Conservation (phyloP, 2,113 vertebrate species). For the Typhlomys cinereus region DNA sequence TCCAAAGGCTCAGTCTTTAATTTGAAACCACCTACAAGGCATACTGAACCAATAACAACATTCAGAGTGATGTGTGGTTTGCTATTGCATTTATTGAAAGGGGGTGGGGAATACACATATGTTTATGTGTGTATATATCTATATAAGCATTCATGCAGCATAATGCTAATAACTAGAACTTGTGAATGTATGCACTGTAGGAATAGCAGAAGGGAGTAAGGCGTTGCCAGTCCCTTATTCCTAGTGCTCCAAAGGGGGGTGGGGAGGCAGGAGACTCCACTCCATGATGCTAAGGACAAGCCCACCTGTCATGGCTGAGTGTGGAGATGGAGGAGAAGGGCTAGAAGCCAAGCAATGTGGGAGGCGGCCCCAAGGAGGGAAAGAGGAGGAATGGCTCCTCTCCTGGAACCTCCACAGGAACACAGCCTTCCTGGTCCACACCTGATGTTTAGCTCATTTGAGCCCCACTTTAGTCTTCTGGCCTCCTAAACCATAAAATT, state of each 20-base stretch:
- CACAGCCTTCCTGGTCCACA: not conserved
- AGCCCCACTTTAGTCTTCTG: not conserved
- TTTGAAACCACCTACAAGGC: not conserved
- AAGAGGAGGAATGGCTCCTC: too few species aligned
- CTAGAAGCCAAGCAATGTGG: too few species aligned
- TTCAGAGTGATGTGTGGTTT: not conserved
- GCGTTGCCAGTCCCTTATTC: too few species aligned
- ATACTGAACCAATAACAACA: not conserved
- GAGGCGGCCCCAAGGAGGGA: too few species aligned
- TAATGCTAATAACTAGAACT: not conserved
- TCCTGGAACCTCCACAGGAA: too few species aligned
- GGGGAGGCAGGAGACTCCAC: not conserved
- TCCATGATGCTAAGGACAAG: too few species aligned
- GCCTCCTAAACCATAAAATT: not conserved
- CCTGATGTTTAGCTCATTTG: not conserved
- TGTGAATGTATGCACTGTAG: not conserved
- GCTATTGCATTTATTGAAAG: not conserved
- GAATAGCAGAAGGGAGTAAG: not conserved
- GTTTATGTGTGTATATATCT: too few species aligned
- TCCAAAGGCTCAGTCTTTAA: not conserved
- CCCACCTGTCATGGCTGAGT: not conserved
- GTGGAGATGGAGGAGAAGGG: not conserved
- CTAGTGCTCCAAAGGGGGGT: not conserved
- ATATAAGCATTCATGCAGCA: not conserved
- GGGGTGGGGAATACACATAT: not conserved